Conservation (phyloP, 2,888 invertebrate species). For the Sinopyrophorus schimmeli region DNA sequence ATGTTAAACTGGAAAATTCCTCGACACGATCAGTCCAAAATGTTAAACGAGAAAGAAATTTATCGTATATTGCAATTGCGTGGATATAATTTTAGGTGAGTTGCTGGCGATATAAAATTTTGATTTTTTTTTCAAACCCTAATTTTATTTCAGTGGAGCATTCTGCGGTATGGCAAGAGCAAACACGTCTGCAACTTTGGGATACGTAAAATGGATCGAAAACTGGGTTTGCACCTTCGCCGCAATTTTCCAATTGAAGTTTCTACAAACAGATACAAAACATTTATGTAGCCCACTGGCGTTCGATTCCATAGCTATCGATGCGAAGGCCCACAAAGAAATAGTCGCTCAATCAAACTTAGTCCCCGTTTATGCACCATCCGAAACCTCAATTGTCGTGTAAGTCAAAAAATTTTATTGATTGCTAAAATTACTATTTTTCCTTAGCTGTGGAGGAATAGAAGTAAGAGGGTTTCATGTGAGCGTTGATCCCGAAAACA, state of each 20-base stretch:
- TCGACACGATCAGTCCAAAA: too few species aligned
- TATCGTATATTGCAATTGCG: conserved; percentile 66
- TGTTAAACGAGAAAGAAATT: conserved; percentile 21
- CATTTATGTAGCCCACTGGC: conserved; percentile 70
- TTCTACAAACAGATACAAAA: conserved; percentile 69
- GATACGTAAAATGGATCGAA: conserved; percentile 69
- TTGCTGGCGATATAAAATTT: not conserved
- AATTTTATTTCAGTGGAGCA: too few species aligned
- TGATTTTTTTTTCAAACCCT: too few species aligned
- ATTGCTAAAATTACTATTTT: too few species aligned
- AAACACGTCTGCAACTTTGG: conserved; percentile 50
- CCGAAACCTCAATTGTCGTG: conserved; percentile 44
- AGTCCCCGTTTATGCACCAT: conserved; percentile 47
- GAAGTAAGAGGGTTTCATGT: conserved; percentile 78
- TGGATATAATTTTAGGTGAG: conserved; percentile 62
- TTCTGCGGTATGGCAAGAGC: conserved; percentile 38
- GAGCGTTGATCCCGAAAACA: conserved; percentile 70
- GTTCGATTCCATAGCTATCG: conserved; percentile 31
- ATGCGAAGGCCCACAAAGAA: conserved; percentile 31
- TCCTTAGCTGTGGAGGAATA: conserved; percentile 76
- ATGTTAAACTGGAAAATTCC: too few species aligned
- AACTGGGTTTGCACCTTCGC: conserved; percentile 91
- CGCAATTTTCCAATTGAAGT: conserved; percentile 81
- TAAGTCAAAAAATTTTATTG: too few species aligned
- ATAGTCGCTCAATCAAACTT: too few species aligned